Evolutionary conservation across 2,113 vertebrate genomes (phyloP), one percentile per base, ranked within the genome.

Genomic region (Odobenus rosmarus): DNA sequence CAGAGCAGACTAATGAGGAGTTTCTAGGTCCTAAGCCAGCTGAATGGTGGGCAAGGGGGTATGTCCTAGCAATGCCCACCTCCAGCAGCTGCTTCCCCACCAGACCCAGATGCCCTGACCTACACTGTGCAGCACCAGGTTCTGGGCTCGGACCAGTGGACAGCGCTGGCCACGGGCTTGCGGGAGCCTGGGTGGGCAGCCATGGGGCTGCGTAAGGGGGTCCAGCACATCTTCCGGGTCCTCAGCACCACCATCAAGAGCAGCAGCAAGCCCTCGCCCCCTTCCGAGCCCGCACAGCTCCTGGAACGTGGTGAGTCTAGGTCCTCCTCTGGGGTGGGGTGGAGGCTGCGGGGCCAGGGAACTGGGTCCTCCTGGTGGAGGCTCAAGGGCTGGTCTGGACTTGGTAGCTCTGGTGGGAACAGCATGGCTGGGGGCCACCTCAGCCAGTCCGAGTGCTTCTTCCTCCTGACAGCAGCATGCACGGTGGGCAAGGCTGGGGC

Each of bases 71-170:
- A 53, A 46, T 1, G 14, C 86, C 87, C 12, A 1, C 87, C 39
- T 97, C 46, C 51, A 46, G 59, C 79, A 53, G 57, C 88, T 95
- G 77, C 87, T 84, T 96, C 92, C 24, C 95, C 31, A 88, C 33
- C 98, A 99, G 99, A 99, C 90, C 99, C 99, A 19, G 98, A 96
- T 19, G 98, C 99, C 0, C 97, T 99, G 98, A 99, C 99, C 95
- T 99, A 99, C 24, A 99, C 99, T 2, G 98, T 99, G 93, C 99
- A 99, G 97, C 99, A 99, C 98, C 99, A 99, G 98, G 99, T 99
- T 31, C 95, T 99, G 84, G 99, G 99, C 88, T 99, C 99, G 0
- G 99, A 98, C 77, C 99, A 99, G 98, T 99, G 99, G 99, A 99
- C 99, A 13, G 99, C 99, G 31, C 99, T 99, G 74, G 99, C 98